phyloP scores from a whole-genome alignment of 1,140 invertebrate species.

The Streblospio benedicti region DNA sequence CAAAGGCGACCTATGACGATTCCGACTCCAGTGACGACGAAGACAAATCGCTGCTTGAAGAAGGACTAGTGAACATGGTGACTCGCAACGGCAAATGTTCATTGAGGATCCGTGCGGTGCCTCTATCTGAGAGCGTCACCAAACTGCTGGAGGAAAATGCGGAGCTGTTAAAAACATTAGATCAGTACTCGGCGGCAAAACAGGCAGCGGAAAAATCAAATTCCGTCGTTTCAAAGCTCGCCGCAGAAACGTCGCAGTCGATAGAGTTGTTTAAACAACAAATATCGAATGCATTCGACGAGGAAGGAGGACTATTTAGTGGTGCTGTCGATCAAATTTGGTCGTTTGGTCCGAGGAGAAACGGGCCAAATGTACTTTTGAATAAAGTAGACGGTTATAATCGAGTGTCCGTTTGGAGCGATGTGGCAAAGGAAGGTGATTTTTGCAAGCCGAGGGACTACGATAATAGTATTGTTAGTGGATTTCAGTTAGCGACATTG shows the following conservation, averaged over 20 bases:
- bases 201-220: constrained; percentile 10
- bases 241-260: constrained; percentile 51
- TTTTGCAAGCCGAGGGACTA: constrained; percentile 25
- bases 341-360: constrained; percentile 81
- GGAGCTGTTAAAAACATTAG: constrained; percentile 54
- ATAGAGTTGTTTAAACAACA: constrained; percentile 57
- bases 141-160: constrained; percentile 59
- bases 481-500: constrained; percentile 84
- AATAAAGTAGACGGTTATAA: constrained; percentile 56
- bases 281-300: constrained; percentile 56
- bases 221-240: constrained; percentile 20
- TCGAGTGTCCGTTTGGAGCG: constrained; percentile 45
- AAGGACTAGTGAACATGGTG: constrained; percentile 51
- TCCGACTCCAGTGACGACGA: too few relatives aligned
- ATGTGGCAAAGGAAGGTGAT: constrained; percentile 14
- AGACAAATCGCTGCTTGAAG: constrained; percentile 23
- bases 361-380: constrained; percentile 78
- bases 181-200: constrained; percentile 34
- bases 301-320: constrained; percentile 52
- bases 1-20: background rate
- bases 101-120: constrained; percentile 68
- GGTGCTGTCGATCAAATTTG: constrained; percentile 67
- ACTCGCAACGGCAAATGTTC: constrained; percentile 65
- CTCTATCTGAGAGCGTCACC: constrained; percentile 66
- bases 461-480: constrained; percentile 65